Evolutionary conservation across 2,888 invertebrate species (phyloP), one percentile per base, ranked within the genome.

Genomic region (Apodemia hepburni): DNA sequence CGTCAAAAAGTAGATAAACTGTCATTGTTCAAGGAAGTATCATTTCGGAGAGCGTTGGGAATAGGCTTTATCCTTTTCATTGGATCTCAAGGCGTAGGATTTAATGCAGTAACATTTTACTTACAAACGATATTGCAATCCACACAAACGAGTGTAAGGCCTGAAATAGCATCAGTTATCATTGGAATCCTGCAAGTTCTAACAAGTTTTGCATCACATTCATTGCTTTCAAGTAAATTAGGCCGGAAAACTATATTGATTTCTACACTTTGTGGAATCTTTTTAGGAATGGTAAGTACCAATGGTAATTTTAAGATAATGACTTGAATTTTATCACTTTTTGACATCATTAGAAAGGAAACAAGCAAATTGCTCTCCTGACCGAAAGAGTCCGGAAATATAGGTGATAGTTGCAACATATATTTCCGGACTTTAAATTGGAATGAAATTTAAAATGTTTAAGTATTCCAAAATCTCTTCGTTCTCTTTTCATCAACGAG

Each of bases 81-180:
- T 4, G 67, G 71, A 1, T 1, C 68, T 0, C 80, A 80, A 18
- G 61, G 79, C 0, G 68, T 71, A 0, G 82, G 84, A 0, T 80
- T 75, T 33, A 82, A 81, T 42, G 77, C 75, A 0, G 74, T 84
- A 0, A 68, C 74, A 0, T 79, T 78, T 62, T 84, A 84, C 60
- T 67, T 84, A 1, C 83, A 83, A 69, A 77, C 81, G 0, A 72
- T 84, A 42, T 64, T 84, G 62, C 76, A 76, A 42, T 77, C 77
- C 0, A 79, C 84, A 0, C 81, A 1, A 78, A 38, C 38, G 38
- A 38, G 4, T 38, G 12, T 38, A 38, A 38, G 3, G 12, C 38
- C 38, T 38, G 38, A 79, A 61, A 38, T 75, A 3, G 75, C 80
- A 0, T 83, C 83, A 0, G 80, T 79, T 0, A 66, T 76, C 0